Conservation (phyloP, 2,888 invertebrate species). For the Chesias legatella region DNA sequence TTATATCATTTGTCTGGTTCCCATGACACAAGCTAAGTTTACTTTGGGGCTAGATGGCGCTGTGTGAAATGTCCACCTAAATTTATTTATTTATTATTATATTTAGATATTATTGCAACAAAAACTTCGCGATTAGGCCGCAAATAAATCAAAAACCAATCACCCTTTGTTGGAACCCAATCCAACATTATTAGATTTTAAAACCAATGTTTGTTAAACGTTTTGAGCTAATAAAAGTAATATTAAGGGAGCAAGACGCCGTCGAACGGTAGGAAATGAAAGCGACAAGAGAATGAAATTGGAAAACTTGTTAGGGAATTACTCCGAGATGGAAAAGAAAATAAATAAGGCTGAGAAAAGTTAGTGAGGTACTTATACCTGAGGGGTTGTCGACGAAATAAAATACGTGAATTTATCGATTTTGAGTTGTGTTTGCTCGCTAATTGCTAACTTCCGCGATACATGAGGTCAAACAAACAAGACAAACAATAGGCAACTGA, state of each 20-base stretch:
- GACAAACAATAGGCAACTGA: slow-evolving; percentile 34
- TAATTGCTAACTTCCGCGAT: slow-evolving; percentile 26
- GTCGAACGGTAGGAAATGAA: slow-evolving; percentile 73
- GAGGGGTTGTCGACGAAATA: slow-evolving; percentile 18
- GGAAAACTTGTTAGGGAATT: slow-evolving; percentile 79
- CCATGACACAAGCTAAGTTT: too few species aligned
- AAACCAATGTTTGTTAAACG: slow-evolving; percentile 77
- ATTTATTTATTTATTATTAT: too few species aligned
- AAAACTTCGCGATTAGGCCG: too few species aligned
- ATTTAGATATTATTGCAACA: too few species aligned
- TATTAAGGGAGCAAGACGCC: slow-evolving; percentile 64
- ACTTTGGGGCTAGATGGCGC: too few species aligned
- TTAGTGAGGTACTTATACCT: slow-evolving; percentile 39
- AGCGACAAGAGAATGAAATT: slow-evolving; percentile 77
- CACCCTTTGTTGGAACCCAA: slow-evolving; percentile 53
- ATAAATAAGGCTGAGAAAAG: slow-evolving; percentile 66
- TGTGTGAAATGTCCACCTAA: too few species aligned
- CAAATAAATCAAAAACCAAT: slow-evolving; percentile 24
- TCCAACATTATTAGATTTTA: slow-evolving; percentile 65
- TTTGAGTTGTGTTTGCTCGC: slow-evolving; percentile 13
- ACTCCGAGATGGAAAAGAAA: slow-evolving; percentile 68
- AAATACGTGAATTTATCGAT: slow-evolving; percentile 21
- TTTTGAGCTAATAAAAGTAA: slow-evolving; percentile 77
- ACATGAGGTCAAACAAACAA: slow-evolving; percentile 28
- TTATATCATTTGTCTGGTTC: too few species aligned